Evolutionary conservation across 2,797 vertebrate species (phyloP), one percentile per base, ranked within the genome.

Genomic region (Emys orbicularis): DNA sequence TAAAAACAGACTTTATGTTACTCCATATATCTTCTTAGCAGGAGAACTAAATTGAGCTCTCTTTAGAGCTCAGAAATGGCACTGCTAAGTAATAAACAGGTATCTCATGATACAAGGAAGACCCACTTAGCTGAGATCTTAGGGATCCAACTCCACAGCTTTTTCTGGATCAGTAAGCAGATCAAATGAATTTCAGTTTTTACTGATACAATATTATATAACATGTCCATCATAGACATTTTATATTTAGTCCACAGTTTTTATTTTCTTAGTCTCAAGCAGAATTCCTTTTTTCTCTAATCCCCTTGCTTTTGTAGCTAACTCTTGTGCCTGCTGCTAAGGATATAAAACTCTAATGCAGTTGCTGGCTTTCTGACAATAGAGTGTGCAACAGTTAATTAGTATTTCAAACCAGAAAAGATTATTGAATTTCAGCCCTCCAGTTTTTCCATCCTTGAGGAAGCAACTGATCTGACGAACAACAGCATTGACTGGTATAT

Each of bases 351-450:
- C 6, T 68, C 79, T 79, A 47, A 25, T 37, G 61, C 57, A 81
- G 79, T 27, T 83, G 49, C 4, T 3, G 13, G 81, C 27, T 90
- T 3, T 0, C 56, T 79, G 53, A 81, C 79, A 95, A 54, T 53
- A 96, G 18, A 96, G 74, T 53, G 34, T 68, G 53, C 1, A 9
- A 74, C 68, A 91, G 80, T 81, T 95, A 97, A 97, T 93, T 90
- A 83, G 1, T 83, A 74, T 94, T 97, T 96, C 89, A 84, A 92
- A 92, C 3, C 41, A 90, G 86, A 86, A 90, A 86, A 79, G 37
- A 88, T 83, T 94, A 89, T 18, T 90, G 86, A 87, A 76, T 91
- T 96, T 96, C 34, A 95, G 19, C 18, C 37, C 79, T 84, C 88
- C 82, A 80, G 54, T 91, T 86, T 94, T 92, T 89, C 81, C 74